A percentile compares a stretch with the other conserved stretches of the same genome.
phyloP scores from a whole-genome alignment of 2,888 invertebrate species.

The Pecten maximus region DNA sequence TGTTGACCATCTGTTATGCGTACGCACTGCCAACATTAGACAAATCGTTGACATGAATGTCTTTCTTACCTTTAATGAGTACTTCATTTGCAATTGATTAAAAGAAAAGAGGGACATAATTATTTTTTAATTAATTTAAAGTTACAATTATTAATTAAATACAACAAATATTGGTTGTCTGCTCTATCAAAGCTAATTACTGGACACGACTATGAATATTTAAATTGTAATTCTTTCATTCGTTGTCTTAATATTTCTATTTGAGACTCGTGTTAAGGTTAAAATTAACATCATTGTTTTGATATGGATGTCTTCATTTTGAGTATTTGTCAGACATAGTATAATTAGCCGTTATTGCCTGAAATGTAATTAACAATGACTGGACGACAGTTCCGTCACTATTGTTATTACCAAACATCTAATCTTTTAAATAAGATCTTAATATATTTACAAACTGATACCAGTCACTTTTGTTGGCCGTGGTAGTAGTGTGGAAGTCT shows the following conservation, averaged over 20 bases:
- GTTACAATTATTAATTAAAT: neutral
- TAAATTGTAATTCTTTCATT: neutral
- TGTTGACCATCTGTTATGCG: neutral
- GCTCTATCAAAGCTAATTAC: neutral
- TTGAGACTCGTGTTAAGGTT: neutral
- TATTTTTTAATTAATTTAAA: constrained; percentile 27
- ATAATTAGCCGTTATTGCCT: neutral
- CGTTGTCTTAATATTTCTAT: neutral
- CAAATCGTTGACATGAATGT: neutral
- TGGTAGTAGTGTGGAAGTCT: too few relatives aligned
- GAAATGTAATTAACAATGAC: neutral
- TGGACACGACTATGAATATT: constrained; percentile 25
- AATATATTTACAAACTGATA: too few relatives aligned
- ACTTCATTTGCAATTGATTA: constrained; percentile 8
- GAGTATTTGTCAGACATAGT: neutral
- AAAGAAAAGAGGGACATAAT: neutral
- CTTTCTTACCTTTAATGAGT: neutral
- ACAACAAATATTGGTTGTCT: neutral
- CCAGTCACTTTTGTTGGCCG: too few relatives aligned
- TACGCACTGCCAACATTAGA: neutral
- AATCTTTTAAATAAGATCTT: too few relatives aligned
- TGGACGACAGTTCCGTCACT: neutral
- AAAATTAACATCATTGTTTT: neutral
- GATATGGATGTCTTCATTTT: neutral
- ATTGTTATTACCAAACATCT: too few relatives aligned